Conservation (phyloP, 2,888 invertebrate genomes). For the Hydropsyche betteni region DNA sequence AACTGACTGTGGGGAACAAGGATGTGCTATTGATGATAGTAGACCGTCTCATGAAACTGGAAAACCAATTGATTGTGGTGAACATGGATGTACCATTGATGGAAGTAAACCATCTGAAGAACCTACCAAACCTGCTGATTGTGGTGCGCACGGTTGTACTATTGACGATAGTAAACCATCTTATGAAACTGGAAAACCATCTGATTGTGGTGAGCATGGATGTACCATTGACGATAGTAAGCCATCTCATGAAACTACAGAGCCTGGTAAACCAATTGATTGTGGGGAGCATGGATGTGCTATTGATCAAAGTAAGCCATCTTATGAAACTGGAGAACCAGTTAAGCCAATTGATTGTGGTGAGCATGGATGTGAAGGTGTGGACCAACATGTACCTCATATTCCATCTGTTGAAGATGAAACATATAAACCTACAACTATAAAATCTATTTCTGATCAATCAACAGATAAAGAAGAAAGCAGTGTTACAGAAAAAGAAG, state of each 20-base stretch:
- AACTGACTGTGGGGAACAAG: too few species aligned
- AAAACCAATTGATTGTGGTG: neutral
- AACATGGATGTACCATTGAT: too few species aligned
- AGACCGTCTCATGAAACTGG: neutral
- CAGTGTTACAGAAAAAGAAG: conserved; percentile 16
- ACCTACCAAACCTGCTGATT: too few species aligned
- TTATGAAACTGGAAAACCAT: neutral
- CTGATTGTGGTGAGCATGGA: too few species aligned
- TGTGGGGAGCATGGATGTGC: too few species aligned
- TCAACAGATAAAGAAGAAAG: conserved; percentile 41
- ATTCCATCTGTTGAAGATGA: neutral
- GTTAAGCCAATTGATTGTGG: too few species aligned
- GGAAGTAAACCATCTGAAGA: neutral
- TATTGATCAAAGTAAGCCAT: too few species aligned
- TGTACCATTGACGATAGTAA: neutral
- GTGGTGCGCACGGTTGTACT: neutral
- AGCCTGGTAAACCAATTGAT: neutral
- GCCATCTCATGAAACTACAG: neutral
- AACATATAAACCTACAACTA: conserved; percentile 11
- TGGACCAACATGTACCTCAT: too few species aligned
- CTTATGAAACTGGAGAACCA: neutral
- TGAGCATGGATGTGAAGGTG: too few species aligned
- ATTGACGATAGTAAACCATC: conserved; percentile 36
- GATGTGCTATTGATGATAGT: too few species aligned
- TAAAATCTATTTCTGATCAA: conserved; percentile 42